These are phyloP conservation scores for Xerus inauris DNA, from an alignment of 2,113 vertebrate genomes.

Conservation along the genomic window DNA sequence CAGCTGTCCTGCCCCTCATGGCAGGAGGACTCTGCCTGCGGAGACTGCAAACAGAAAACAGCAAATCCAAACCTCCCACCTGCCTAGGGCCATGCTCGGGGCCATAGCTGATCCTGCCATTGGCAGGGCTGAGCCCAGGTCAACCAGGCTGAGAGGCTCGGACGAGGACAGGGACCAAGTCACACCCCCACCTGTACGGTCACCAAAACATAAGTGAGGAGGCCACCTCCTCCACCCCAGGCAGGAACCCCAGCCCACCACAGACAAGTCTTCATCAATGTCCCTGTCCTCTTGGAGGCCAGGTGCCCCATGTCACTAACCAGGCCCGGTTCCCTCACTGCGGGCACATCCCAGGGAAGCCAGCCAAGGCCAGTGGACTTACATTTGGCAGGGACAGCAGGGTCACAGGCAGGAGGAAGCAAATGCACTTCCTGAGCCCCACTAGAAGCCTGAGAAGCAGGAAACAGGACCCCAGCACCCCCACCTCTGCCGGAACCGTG, in stretches of 20 bases:
- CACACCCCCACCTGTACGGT: too few relatives aligned
- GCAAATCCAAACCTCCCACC: not conserved
- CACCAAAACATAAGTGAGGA: too few relatives aligned
- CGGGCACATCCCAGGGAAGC: too few relatives aligned
- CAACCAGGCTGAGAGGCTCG: not conserved
- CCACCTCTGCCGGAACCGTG: not conserved
- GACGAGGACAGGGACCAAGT: accelerated
- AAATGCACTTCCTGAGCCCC: not conserved
- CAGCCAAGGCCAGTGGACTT: not conserved
- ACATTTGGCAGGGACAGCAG: accelerated
- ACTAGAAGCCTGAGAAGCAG: accelerated
- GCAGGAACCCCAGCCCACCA: not conserved
- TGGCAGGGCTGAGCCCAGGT: not conserved
- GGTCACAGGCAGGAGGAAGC: not conserved
- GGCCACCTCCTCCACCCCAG: too few relatives aligned
- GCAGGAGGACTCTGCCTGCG: not conserved
- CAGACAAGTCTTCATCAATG: not conserved
- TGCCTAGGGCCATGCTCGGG: accelerated
- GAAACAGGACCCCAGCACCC: not conserved
- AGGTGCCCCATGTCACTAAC: too few relatives aligned
- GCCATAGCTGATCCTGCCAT: not conserved
- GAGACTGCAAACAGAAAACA: accelerated
- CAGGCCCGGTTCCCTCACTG: not conserved
- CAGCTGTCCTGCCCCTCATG: accelerated
- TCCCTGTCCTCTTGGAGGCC: too few relatives aligned